Evolutionary conservation across 1,140 invertebrate genomes (phyloP), one percentile per base, ranked within the genome.

Genomic region (Acyrthosiphon pisum): DNA sequence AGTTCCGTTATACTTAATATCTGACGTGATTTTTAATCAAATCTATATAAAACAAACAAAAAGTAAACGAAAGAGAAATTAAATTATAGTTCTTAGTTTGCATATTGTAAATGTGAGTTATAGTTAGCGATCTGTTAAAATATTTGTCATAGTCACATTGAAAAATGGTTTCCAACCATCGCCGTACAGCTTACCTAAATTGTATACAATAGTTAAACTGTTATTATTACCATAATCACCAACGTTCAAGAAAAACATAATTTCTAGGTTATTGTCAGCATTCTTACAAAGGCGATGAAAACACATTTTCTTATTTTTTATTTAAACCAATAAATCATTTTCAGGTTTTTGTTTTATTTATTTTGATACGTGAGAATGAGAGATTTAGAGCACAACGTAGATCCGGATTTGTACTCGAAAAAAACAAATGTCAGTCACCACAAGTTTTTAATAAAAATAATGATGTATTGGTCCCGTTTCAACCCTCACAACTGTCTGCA

Each of bases 391-490:
- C 22, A 83, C 37, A 37, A 41, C 81, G 81, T 83, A 83, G 20
- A 83, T 83, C 81, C 37, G 37, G 37, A 83, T 83, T 83, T 83
- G 22, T 83, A 41, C 20, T 41, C 37, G 35, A 83, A 83, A 83
- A 83, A 81, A 83, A 83, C 37, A 41, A 83, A 83, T 83, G 81
- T 83, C 81, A 83, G 81, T 83, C 81, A 83, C 37, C 81, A 23
- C 81, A 83, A 83, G 81, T 83, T 41, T 83, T 83, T 41, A 41
- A 83, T 83, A 83, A 83, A 83, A 83, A 83, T 83, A 83, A 83
- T 83, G 81, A 83, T 83, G 81, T 83, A 83, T 83, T 41, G 81
- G 81, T 41, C 35, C 35, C 35, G 81, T 83, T 83, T 83, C 37
- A 83, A 37, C 37, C 81, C 20, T 83, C 81, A 83, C n/a, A 41